These are phyloP conservation scores for Naja naja DNA, from an alignment of 2,113 vertebrate species.

Conservation along the genomic window DNA sequence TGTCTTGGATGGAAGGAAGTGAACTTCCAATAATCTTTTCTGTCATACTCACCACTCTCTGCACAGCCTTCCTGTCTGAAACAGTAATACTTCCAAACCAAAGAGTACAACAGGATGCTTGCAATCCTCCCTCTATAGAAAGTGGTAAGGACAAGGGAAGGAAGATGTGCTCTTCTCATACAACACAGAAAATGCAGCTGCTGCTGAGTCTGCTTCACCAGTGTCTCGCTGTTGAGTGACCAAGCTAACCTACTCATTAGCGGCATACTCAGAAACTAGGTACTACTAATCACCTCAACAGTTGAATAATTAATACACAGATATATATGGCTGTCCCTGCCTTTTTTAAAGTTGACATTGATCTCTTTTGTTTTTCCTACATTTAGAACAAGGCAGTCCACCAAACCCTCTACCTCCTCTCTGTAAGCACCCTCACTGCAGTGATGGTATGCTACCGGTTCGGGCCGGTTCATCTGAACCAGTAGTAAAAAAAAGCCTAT, in stretches of 20 bases:
- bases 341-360: background rate
- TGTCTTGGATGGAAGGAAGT: background rate
- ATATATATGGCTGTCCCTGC: background rate
- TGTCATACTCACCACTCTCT: background rate
- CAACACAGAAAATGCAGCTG: background rate
- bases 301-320: background rate
- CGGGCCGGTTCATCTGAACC: too few species aligned
- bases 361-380: background rate
- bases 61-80: background rate
- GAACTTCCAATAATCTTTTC: background rate
- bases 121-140: background rate
- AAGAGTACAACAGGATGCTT: background rate
- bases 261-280: background rate
- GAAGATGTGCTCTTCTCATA: background rate
- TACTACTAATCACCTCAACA: background rate
- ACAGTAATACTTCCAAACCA: background rate
- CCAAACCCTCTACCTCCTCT: background rate
- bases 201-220: background rate
- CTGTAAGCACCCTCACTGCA: background rate
- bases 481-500: too few species aligned
- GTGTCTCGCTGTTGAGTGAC: background rate
- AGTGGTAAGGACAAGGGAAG: background rate
- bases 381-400: background rate
- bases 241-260: background rate
- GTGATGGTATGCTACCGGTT: too few species aligned